phyloP scores from a whole-genome alignment of 2,113 vertebrate genomes.

The Zeus faber region DNA sequence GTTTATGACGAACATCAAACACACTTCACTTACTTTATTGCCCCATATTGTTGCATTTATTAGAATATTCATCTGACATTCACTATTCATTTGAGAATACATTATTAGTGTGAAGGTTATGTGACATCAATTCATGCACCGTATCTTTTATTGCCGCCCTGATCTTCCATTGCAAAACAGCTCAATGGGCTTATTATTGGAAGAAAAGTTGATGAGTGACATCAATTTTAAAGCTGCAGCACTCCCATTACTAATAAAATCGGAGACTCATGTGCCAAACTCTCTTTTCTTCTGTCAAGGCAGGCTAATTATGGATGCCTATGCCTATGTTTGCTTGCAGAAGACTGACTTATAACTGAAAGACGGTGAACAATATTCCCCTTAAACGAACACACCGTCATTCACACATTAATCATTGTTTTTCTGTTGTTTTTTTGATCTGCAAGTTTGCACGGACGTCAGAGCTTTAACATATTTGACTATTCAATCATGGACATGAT shows the following conservation, averaged over 20 bases:
- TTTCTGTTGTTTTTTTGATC: no score
- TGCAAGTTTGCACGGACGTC: no score
- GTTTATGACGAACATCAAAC: conserved; percentile 62
- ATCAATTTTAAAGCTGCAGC: no score
- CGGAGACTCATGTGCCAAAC: neutral
- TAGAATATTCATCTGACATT: conserved; percentile 56
- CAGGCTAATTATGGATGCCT: neutral
- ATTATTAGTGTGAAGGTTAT: conserved; percentile 18
- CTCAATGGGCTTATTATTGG: conserved; percentile 20
- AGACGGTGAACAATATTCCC: no score
- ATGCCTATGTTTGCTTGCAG: no score
- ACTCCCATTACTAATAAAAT: no score
- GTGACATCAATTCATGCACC: conserved; percentile 7
- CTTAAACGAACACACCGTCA: no score
- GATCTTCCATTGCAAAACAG: conserved; percentile 5
- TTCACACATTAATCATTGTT: no score
- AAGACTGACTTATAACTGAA: no score
- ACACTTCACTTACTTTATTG: conserved; percentile 53
- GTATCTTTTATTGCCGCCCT: conserved; percentile 9
- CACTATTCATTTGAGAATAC: conserved; percentile 25
- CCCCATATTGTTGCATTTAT: conserved; percentile 38
- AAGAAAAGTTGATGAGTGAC: conserved; percentile 26
- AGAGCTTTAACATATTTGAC: no score
- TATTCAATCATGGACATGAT: no score
- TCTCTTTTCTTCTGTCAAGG: neutral